phyloP scores from a whole-genome alignment of 2,113 vertebrate genomes.

The Tinamus guttatus region DNA sequence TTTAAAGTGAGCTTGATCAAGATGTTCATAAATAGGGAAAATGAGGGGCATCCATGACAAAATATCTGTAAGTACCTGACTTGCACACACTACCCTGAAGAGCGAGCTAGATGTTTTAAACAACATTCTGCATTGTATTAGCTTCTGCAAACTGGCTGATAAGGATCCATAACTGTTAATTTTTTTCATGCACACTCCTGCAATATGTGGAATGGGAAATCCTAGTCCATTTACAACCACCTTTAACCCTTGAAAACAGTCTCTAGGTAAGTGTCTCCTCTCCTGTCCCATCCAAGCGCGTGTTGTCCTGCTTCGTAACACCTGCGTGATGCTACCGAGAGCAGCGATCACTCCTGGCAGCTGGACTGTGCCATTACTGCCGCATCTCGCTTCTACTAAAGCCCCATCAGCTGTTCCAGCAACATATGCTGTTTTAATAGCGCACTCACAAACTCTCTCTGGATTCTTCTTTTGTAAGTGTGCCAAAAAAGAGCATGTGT shows the following conservation, averaged over 20 bases:
- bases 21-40: background rate
- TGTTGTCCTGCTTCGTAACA: background rate
- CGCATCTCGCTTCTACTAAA: background rate
- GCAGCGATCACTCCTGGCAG: background rate
- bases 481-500: slow-evolving; percentile 21
- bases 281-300: background rate
- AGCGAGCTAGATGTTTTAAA: background rate
- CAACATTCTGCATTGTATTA: background rate
- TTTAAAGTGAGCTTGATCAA: background rate
- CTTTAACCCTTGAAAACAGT: background rate
- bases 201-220: background rate
- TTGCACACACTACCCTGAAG: background rate
- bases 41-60: accelerated
- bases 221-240: background rate
- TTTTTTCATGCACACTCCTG: background rate
- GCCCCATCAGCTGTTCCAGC: slow-evolving; percentile 38
- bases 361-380: background rate
- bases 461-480: slow-evolving; percentile 29
- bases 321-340: background rate
- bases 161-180: background rate
- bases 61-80: background rate
- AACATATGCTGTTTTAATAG: slow-evolving; percentile 18
- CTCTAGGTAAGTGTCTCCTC: background rate
- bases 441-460: background rate
- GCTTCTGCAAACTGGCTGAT: background rate